phyloP scores from a whole-genome alignment of 2,888 invertebrate genomes.

The Meta bourneti region DNA sequence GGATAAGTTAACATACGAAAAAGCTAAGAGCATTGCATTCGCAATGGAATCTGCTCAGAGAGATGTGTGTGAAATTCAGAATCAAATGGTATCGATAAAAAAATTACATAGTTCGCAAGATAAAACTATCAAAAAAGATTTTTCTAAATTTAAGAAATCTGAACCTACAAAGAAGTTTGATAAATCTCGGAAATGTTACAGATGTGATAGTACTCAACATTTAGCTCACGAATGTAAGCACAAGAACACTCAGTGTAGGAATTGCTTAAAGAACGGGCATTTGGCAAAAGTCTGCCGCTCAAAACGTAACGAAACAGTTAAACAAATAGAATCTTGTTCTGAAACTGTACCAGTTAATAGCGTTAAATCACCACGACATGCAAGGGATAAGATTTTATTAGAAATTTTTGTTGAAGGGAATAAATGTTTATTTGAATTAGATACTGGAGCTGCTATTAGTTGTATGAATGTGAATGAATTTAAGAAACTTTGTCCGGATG shows the following conservation, averaged over 20 bases:
- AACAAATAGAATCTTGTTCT: constrained; percentile 63
- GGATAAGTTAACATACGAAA: constrained; percentile 64
- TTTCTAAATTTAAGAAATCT: constrained; percentile 35
- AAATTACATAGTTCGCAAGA: constrained; percentile 39
- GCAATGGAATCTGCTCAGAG: constrained; percentile 67
- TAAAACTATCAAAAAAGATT: constrained; percentile 33
- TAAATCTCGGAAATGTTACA: constrained; percentile 38
- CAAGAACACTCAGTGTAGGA: constrained; percentile 34
- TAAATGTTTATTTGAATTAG: constrained; percentile 32
- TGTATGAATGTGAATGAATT: constrained; percentile 35
- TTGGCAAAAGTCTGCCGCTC: constrained; percentile 46
- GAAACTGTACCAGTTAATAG: constrained; percentile 65
- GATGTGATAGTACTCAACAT: constrained; percentile 39
- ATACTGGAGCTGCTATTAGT: constrained; percentile 35
- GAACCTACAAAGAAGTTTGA: constrained; percentile 33
- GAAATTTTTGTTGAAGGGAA: constrained; percentile 36
- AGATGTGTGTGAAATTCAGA: constrained; percentile 67
- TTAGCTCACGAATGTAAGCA: constrained; percentile 39
- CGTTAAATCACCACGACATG: constrained; percentile 64
- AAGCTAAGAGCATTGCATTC: constrained; percentile 64
- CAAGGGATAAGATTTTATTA: constrained; percentile 36
- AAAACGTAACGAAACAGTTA: constrained; percentile 65
- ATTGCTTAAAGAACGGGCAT: constrained; percentile 34
- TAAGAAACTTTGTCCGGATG: constrained; percentile 51
- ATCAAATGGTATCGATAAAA: constrained; percentile 61